These are phyloP conservation scores for Nyleta sp. DNA, from an alignment of 2,888 invertebrate species.

Conservation along the genomic window DNA sequence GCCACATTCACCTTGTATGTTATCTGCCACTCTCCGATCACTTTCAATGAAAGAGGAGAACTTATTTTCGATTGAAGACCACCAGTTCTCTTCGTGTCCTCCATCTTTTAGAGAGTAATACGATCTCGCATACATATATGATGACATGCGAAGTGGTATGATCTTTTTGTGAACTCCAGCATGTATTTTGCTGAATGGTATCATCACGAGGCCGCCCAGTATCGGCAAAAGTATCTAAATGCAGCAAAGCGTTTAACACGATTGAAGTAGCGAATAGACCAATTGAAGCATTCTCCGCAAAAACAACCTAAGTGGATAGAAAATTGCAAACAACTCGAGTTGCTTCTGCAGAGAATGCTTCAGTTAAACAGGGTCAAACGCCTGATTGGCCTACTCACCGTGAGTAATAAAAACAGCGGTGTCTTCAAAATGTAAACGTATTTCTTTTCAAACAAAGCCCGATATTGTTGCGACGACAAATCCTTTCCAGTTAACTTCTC, in stretches of 20 bases:
- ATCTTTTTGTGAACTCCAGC: conserved; percentile 12
- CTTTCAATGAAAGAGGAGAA: too few relatives aligned
- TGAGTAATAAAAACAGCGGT: conserved; percentile 4
- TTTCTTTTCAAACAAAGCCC: conserved; percentile 26
- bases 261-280: too few relatives aligned
- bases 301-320: too few relatives aligned
- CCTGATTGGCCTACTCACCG: neutral
- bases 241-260: too few relatives aligned
- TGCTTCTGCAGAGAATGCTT: too few relatives aligned
- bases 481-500: conserved; percentile 4
- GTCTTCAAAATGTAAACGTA: neutral
- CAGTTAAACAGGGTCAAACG: too few relatives aligned
- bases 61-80: too few relatives aligned
- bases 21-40: too few relatives aligned
- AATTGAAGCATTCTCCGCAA: too few relatives aligned
- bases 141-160: conserved; percentile 1
- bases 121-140: neutral
- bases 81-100: too few relatives aligned
- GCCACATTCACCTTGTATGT: too few relatives aligned
- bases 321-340: too few relatives aligned
- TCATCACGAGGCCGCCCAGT: conserved; percentile 3
- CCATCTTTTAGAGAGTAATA: conserved; percentile 6
- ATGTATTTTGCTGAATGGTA: conserved; percentile 16
- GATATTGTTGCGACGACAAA: conserved; percentile 1
- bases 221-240: conserved; percentile 15